A percentile compares a stretch with the other conserved stretches of the same genome.
These are phyloP conservation scores for Cydia pomonella DNA, from an alignment of 1,140 invertebrate genomes.

Conservation along the genomic window DNA sequence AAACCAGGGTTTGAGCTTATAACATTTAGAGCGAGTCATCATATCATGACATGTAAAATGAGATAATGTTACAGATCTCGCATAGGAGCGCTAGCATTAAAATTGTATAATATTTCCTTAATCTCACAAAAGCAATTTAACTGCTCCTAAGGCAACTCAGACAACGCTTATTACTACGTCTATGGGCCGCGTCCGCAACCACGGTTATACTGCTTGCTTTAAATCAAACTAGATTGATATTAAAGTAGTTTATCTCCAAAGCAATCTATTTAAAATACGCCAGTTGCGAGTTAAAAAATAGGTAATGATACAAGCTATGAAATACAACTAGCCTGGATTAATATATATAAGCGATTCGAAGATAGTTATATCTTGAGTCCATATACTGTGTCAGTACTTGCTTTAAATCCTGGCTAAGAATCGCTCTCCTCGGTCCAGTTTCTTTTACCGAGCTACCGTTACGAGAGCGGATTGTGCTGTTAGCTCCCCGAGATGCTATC, in stretches of 20 bases:
- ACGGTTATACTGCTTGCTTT: background rate
- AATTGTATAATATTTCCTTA: constrained; percentile 32
- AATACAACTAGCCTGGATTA: background rate
- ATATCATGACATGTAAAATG: constrained; percentile 8
- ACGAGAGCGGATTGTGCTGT: background rate
- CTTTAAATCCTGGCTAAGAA: constrained; percentile 10
- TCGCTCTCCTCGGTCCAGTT: constrained; percentile 13
- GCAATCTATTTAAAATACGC: background rate
- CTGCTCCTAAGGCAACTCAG: constrained; percentile 15
- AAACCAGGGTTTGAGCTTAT: too few species aligned
- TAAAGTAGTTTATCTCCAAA: background rate
- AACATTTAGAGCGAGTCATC: too few species aligned
- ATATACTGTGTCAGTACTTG: background rate
- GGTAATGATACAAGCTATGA: background rate
- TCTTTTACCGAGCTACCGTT: constrained; percentile 29
- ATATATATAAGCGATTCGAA: background rate
- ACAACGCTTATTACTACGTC: constrained; percentile 26
- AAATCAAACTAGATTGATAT: background rate
- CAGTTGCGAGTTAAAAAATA: background rate
- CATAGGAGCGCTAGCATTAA: constrained; percentile 21
- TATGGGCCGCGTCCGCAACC: background rate
- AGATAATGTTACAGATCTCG: constrained; percentile 17
- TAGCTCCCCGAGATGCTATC: constrained; percentile 21
- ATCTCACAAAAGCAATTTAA: constrained; percentile 32
- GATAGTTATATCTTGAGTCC: background rate